Base-by-base conservation (phyloP, 23 tunicate species). In the Trididemnum miniatum region DNA sequence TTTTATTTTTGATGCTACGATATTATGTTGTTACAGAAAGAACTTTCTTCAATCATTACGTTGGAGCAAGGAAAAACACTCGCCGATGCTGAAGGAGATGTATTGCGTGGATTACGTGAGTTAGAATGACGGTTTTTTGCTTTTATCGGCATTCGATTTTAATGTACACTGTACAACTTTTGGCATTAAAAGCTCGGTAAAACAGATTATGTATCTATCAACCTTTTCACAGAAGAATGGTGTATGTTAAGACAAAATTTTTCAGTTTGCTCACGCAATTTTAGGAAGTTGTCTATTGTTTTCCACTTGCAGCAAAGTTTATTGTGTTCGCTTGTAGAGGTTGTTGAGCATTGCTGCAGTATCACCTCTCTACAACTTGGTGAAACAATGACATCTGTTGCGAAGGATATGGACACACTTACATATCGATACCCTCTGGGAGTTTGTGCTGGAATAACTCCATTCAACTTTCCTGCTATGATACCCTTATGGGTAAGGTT, bases 401-500 rank as follows among this genome's bases (percentile, higher is more conserved):
- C 96, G 23, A 95, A 90, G 65, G 99, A 95, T 67, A 87, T 95
- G 92, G 99, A 95, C 89, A 95, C 95, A 25, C 34, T 87, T 31
- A 89, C 99, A 0, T 95, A 78, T 69, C 83, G 99, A 63, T 90
- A 90, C 71, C 99, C 99, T 30, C 89, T 95, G 37, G 99, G 99
- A 34, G 99, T 95, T 0, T 90, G 95, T 73, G 99, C 99, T 80
- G 99, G 99, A 1, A 90, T 95, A 31, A 89, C 96, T 0, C 99
- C 99, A 23, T 95, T 95, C 72, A 95, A 95, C 59, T 93, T 95
- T 65, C 99, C 99, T 35, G 99, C 96, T 35, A 95, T 95, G 99
- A 95, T 95, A 72, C 99, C 99, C 7, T 51, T 95, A 15, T 95
- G 99, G 99, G 98, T 93, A 40, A 67, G 91, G n/a, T n/a, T n/a